A percentile compares a stretch with the other conserved stretches of the same genome.
Conservation (phyloP, 2,888 invertebrate genomes). For the Drosophila prolongata region DNA sequence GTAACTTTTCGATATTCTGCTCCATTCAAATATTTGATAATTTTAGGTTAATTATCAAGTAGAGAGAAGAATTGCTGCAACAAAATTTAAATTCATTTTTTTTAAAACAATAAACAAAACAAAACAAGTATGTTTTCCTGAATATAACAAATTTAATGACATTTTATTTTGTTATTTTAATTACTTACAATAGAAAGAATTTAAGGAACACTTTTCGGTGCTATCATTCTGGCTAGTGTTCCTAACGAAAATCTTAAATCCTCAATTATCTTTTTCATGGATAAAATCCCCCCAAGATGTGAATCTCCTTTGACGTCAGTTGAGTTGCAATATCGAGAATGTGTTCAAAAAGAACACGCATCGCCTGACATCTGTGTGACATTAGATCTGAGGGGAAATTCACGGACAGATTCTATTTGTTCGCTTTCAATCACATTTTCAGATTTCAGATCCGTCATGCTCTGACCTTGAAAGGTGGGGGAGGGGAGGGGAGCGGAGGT, state of each 20-base stretch:
- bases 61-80: too few species aligned
- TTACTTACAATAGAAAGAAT: too few species aligned
- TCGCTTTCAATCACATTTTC: constrained; percentile 42
- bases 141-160: too few species aligned
- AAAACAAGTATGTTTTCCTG: too few species aligned
- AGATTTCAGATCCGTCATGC: constrained; percentile 30
- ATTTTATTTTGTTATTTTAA: too few species aligned
- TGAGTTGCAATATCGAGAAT: constrained; percentile 36
- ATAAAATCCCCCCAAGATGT: constrained; percentile 18
- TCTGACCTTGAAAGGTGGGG: constrained; percentile 25
- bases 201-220: too few species aligned
- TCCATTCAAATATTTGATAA: too few species aligned
- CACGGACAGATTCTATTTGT: constrained; percentile 35
- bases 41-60: too few species aligned
- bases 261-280: constrained; percentile 32
- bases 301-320: constrained; percentile 29
- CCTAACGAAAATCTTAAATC: constrained; percentile 19
- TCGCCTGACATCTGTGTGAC: constrained; percentile 40
- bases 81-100: too few species aligned
- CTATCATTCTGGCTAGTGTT: background rate
- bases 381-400: constrained; percentile 15
- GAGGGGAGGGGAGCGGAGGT: background rate
- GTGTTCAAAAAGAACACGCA: constrained; percentile 19
- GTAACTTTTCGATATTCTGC: too few species aligned
- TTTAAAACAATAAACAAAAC: too few species aligned